Conservation (phyloP, 1,140 invertebrate genomes). For the Stegodyphus dumicola region DNA sequence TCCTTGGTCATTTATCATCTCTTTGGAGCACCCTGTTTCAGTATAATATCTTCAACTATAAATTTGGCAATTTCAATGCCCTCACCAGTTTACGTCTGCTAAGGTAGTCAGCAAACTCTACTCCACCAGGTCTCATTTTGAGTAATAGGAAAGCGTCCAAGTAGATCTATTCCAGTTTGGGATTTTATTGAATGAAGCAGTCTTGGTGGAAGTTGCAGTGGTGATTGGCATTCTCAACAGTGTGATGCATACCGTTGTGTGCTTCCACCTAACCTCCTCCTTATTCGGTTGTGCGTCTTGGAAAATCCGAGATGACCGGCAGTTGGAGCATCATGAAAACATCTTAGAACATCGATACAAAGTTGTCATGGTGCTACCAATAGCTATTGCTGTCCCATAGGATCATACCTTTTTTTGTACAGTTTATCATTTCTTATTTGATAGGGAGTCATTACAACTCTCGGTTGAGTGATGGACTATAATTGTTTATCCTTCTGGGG, state of each 20-base stretch:
- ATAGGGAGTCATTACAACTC: not conserved
- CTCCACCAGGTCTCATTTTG: slow-evolving; percentile 1
- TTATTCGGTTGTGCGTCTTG: not conserved
- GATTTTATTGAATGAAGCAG: slow-evolving; percentile 10
- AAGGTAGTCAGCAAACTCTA: slow-evolving; percentile 9
- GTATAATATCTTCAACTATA: no score
- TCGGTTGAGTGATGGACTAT: not conserved
- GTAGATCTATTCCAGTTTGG: slow-evolving; percentile 16
- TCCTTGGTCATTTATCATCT: no score
- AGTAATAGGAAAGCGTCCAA: not conserved
- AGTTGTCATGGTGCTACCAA: slow-evolving; percentile 14
- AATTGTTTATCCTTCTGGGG: not conserved
- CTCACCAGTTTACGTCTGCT: not conserved
- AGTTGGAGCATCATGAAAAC: slow-evolving; percentile 21
- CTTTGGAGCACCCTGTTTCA: no score
- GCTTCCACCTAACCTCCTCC: not conserved
- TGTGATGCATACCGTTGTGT: slow-evolving; percentile 11
- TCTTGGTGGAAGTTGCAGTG: slow-evolving; percentile 8
- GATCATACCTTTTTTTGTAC: slow-evolving; percentile 25
- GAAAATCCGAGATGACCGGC: slow-evolving; percentile 3
- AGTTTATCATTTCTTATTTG: not conserved
- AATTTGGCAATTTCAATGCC: no score
- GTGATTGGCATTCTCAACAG: slow-evolving; percentile 25
- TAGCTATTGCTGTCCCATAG: slow-evolving; percentile 13
- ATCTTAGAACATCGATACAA: not conserved